These are phyloP conservation scores for Ciconia boyciana DNA, from an alignment of 2,113 vertebrate genomes.

Conservation along the genomic window DNA sequence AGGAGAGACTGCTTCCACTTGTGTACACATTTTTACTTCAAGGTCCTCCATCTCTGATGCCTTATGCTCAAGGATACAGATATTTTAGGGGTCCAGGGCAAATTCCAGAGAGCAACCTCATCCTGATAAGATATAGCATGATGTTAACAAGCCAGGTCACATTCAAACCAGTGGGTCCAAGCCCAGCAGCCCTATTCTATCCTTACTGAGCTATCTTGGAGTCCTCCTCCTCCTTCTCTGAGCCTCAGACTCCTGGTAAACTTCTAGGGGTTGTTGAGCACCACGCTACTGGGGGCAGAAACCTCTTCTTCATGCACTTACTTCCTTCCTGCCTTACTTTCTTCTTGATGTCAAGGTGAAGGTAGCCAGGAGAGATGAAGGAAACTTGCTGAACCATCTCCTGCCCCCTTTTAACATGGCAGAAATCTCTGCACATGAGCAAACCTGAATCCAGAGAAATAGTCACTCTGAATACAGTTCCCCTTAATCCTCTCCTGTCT, in stretches of 20 bases:
- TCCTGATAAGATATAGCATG: fast-evolving
- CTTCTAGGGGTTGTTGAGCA: neutral
- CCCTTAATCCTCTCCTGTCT: neutral
- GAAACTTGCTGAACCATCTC: neutral
- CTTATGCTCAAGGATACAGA: neutral
- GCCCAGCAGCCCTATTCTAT: neutral
- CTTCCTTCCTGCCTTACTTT: neutral
- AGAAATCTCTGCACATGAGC: neutral
- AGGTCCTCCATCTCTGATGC: neutral
- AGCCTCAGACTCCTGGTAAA: neutral
- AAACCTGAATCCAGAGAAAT: neutral
- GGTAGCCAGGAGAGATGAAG: fast-evolving
- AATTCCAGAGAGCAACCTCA: neutral
- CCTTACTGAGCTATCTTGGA: neutral
- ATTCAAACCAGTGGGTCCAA: neutral
- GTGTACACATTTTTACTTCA: neutral
- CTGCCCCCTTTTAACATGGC: fast-evolving
- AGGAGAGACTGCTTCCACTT: neutral
- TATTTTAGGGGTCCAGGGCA: neutral
- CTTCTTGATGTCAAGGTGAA: neutral
- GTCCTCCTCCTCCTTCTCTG: neutral
- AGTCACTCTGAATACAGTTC: neutral
- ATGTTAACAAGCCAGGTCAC: neutral
- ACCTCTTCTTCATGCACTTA: neutral
- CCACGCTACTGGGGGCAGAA: fast-evolving